A percentile compares a stretch with the other conserved stretches of the same genome.
Conservation (phyloP, 1,140 invertebrate species). For the Apis florea region DNA sequence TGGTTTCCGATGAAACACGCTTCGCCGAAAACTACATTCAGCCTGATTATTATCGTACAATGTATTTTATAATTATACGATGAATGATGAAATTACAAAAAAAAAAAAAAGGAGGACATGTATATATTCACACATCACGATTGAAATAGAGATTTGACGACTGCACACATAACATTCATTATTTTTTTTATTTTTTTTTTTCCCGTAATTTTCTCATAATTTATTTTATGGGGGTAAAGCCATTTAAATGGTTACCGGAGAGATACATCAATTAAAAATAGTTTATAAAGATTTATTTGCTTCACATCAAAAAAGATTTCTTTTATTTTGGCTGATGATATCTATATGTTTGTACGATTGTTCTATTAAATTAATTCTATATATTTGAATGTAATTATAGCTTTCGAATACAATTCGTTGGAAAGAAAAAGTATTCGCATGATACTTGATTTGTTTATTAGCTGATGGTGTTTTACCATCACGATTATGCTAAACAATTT, state of each 20-base stretch:
- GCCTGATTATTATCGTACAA: not conserved
- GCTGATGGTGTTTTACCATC: not conserved
- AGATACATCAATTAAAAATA: constrained; percentile 34
- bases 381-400: not conserved
- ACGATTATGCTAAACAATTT: not conserved
- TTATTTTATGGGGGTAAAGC: not conserved
- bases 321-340: not conserved
- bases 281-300: constrained; percentile 10
- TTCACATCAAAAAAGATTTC: constrained; percentile 14
- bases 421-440: not conserved
- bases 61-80: not conserved
- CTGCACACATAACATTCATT: not conserved
- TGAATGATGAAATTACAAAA: not conserved
- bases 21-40: not conserved
- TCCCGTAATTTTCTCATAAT: not conserved
- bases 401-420: not conserved
- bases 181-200: not conserved
- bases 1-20: not conserved
- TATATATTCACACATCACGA: not conserved
- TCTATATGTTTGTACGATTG: not conserved
- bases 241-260: constrained; percentile 23
- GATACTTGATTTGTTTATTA: not conserved
- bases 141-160: not conserved
- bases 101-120: not conserved
- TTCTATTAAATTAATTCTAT: not conserved